Evolutionary conservation across 2,113 vertebrate genomes (phyloP), one percentile per base, ranked within the genome.

Genomic region (Microtus ochrogaster): DNA sequence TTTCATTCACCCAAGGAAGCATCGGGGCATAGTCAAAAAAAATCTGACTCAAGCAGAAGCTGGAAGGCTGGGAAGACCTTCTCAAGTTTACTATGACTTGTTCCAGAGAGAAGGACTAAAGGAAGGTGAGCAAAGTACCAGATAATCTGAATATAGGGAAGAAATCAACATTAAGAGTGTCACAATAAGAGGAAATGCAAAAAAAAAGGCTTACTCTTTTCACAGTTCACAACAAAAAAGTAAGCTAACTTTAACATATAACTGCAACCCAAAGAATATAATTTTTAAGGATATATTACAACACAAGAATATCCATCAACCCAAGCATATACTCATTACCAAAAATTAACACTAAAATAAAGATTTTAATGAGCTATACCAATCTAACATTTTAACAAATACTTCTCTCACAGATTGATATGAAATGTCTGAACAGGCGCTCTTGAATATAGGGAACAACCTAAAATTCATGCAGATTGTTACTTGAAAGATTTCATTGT

Each of bases 271-370:
- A 85, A 81, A 94, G 81, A 88, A 82, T 72, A 84, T 70, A 92
- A 55, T 49, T 95, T 92, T 92, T 58, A 93, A 86, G 65, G 61
- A 41, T 87, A 65, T 78, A 90, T 14, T 82, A 3, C 30, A 30
- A 91, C 16, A 77, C 41, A 77, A 88, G 81, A 88, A 82, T 81
- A 81, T 61, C 94, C 39, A 95, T 26, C 19, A 47, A 74, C 65
- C 58, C 58, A 94, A n/a, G 55, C 74, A 88, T 68, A 83, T 26
- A 83, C 91, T 17, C 30, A 68, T 49, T 86, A 93, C 26, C 26
- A 90, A 94, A 89, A 93, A 77, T 83, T 70, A 91, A 84, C 84
- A 94, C 84, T 95, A 84, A 96, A 96, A 87, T 0, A 2, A 17
- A 41, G 0, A 44, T 94, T 90, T 92, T 21, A 49, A 28, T 84